These are phyloP conservation scores for Philonicus albiceps DNA, from an alignment of 2,888 invertebrate genomes.

Conservation along the genomic window DNA sequence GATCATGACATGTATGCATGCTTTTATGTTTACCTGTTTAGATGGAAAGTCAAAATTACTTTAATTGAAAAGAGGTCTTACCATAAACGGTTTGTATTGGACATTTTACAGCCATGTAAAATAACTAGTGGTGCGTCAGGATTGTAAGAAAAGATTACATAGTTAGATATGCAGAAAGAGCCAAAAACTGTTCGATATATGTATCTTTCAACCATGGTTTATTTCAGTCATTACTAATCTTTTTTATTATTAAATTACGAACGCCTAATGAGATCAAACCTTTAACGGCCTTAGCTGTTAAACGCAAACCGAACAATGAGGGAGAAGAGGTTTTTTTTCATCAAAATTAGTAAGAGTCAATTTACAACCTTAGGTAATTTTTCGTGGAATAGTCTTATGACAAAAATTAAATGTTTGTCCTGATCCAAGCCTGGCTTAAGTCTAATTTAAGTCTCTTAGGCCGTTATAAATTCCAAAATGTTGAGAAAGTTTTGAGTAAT, in stretches of 20 bases:
- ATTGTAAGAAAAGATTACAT: neutral
- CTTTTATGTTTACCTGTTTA: neutral
- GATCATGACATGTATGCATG: neutral
- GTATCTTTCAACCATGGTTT: neutral
- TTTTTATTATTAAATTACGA: neutral
- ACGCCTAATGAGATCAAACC: neutral
- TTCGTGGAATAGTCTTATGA: too few species aligned
- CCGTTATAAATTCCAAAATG: too few species aligned
- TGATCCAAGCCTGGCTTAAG: too few species aligned
- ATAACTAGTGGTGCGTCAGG: neutral
- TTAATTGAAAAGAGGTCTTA: neutral
- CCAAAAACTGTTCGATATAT: neutral
- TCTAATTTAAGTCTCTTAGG: too few species aligned
- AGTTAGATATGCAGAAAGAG: neutral
- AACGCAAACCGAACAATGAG: neutral
- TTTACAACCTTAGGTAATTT: too few species aligned
- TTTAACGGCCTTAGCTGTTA: neutral
- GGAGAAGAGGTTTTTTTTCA: neutral
- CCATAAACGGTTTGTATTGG: neutral
- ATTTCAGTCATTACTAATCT: neutral
- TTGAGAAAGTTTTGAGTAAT: too few species aligned
- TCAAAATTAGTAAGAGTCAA: too few species aligned
- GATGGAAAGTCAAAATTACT: neutral
- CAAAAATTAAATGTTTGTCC: too few species aligned
- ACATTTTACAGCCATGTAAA: neutral